Percentiles rank a stretch among this genome's conserved stretches.
These are phyloP conservation scores for Andricus grossulariae DNA, from an alignment of 1,140 invertebrate genomes.

Conservation along the genomic window DNA sequence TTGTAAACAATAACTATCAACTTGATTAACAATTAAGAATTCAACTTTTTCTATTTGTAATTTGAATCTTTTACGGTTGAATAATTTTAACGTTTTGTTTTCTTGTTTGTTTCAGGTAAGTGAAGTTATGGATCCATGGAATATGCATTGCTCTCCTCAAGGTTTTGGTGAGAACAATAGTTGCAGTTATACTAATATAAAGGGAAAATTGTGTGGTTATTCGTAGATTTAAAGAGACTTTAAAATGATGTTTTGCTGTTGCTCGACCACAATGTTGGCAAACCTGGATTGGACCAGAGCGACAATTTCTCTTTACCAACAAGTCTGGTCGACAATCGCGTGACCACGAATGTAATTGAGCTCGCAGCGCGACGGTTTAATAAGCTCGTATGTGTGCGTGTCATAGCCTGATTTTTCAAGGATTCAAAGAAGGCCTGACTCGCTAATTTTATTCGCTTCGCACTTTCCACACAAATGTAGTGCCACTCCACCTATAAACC, in stretches of 20 bases:
- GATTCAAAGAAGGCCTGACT: constrained; percentile 27
- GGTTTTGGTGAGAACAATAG: constrained; percentile 2
- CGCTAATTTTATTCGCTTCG: constrained; percentile 27
- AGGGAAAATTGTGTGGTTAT: background rate
- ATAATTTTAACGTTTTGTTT: background rate
- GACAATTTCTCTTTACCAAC: constrained; percentile 29
- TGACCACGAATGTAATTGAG: constrained; percentile 29
- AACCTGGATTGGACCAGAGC: constrained; percentile 19
- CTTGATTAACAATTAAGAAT: too few species aligned
- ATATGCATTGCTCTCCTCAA: background rate
- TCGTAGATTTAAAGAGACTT: too few species aligned
- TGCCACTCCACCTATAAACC: background rate
- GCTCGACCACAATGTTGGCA: background rate
- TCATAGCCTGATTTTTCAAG: constrained; percentile 28
- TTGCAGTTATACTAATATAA: background rate
- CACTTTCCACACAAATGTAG: constrained; percentile 11
- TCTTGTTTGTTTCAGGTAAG: constrained; percentile 23
- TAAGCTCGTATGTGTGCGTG: constrained; percentile 9
- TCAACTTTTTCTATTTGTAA: too few species aligned
- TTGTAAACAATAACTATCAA: too few species aligned
- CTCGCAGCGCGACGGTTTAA: constrained; percentile 29
- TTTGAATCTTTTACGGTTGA: too few species aligned
- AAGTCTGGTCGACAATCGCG: constrained; percentile 27
- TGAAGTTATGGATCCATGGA: background rate
- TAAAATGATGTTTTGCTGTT: background rate